Percentiles rank a stretch among this genome's conserved stretches.
Evolutionary conservation across 2,113 vertebrate species (phyloP).

Genomic region (Phalacrocorax carbo): DNA sequence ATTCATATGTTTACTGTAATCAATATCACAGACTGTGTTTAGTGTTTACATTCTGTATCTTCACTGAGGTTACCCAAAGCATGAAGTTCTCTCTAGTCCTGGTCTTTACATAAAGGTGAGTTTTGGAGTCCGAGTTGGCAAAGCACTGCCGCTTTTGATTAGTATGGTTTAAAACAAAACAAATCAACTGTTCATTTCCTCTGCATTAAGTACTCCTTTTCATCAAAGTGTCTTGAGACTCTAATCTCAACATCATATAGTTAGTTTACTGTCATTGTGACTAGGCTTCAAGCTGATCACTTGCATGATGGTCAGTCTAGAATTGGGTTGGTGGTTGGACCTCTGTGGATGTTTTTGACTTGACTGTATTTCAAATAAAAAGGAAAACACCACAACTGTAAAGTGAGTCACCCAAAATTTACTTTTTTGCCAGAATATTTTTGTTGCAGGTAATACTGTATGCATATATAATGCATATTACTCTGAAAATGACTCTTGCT

Average conservation of each 20-base stretch:
- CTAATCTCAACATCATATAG: neutral
- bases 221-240: neutral
- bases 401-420: neutral
- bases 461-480: neutral
- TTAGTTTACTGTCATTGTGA: neutral
- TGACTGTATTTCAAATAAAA: neutral
- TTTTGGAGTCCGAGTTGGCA: neutral
- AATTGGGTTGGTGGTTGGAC: neutral
- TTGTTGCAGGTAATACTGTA: neutral
- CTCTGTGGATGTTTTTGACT: constrained; percentile 1
- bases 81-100: constrained; percentile 2
- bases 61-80: constrained; percentile 20
- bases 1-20: constrained; percentile 38
- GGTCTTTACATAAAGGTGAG: neutral
- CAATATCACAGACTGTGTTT: constrained; percentile 50
- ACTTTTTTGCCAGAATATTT: neutral
- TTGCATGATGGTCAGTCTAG: neutral
- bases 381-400: neutral
- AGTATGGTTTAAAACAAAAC: neutral
- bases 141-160: neutral
- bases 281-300: neutral
- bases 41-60: neutral
- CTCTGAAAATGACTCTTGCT: neutral
- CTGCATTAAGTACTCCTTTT: neutral
- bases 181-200: neutral